Conservation (phyloP, 2,113 vertebrate genomes). For the Psophia crepitans region DNA sequence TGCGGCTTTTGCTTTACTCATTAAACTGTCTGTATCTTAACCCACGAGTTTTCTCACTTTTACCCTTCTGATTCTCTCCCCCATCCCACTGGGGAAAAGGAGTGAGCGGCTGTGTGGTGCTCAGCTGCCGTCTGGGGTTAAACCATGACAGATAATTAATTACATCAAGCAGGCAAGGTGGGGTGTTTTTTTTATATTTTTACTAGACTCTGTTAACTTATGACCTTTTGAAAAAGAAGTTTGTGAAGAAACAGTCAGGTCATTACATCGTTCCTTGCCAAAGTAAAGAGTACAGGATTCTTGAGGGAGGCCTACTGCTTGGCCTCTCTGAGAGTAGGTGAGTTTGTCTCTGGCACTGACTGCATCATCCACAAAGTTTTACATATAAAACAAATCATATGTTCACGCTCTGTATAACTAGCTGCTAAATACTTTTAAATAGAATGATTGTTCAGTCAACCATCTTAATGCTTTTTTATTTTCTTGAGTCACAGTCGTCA, state of each 20-base stretch:
- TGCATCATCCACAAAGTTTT: neutral
- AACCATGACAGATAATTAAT: neutral
- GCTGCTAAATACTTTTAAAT: neutral
- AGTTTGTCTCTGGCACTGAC: neutral
- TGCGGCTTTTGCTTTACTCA: too few relatives aligned
- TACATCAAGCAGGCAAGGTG: neutral
- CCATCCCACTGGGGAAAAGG: too few relatives aligned
- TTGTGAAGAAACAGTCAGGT: slow-evolving; percentile 65
- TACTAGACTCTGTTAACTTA: slow-evolving; percentile 64
- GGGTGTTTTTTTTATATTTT: neutral
- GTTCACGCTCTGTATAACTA: neutral
- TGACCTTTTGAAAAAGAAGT: slow-evolving; percentile 69
- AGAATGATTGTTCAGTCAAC: neutral
- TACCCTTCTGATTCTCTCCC: too few relatives aligned
- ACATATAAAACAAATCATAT: neutral
- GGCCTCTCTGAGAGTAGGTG: slow-evolving; percentile 71
- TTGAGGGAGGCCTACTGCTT: slow-evolving; percentile 61
- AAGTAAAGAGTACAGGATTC: slow-evolving; percentile 65
- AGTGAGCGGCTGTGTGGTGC: too few relatives aligned
- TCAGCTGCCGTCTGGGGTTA: too few relatives aligned
- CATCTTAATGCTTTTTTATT: neutral
- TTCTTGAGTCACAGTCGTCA: neutral
- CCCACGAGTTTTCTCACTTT: too few relatives aligned
- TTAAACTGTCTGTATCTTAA: too few relatives aligned
- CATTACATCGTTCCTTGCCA: slow-evolving; percentile 59